Conservation (phyloP, 2,113 vertebrate species). For the Tonatia bakeri region DNA sequence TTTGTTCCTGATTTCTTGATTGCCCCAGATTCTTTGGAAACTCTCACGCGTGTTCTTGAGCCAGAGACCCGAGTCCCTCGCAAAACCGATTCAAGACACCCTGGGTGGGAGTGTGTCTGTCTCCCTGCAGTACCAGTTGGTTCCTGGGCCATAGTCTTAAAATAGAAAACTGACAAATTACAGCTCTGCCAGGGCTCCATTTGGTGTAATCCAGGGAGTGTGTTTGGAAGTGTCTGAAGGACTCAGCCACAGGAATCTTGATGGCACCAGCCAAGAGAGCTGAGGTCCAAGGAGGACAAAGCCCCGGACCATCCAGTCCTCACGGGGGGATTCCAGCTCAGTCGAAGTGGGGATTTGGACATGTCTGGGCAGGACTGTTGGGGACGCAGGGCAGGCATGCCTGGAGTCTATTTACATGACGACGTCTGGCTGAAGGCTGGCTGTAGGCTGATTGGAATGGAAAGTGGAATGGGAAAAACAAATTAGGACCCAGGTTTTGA, state of each 20-base stretch:
- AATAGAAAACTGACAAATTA: slow-evolving; percentile 73
- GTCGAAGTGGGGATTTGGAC: slow-evolving; percentile 50
- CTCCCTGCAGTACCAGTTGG: slow-evolving; percentile 55
- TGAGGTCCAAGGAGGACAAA: slow-evolving; percentile 62
- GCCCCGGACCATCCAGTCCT: slow-evolving; percentile 51
- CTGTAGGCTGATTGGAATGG: slow-evolving; percentile 41
- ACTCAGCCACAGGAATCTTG: slow-evolving; percentile 68
- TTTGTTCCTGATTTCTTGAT: not conserved
- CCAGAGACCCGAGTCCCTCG: not conserved
- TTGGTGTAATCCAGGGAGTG: slow-evolving; percentile 60
- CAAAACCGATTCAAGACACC: not conserved
- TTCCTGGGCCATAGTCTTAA: slow-evolving; percentile 64
- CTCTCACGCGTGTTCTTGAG: not conserved
- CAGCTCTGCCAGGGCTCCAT: slow-evolving; percentile 49
- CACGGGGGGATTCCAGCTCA: slow-evolving; percentile 59
- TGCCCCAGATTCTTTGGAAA: not conserved
- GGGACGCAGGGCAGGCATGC: slow-evolving; percentile 45
- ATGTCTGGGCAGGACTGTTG: slow-evolving; percentile 69
- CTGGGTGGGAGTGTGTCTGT: slow-evolving; percentile 46
- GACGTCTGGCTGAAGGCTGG: slow-evolving; percentile 42
- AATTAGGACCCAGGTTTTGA: slow-evolving; percentile 24
- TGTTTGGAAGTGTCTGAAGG: slow-evolving; percentile 67
- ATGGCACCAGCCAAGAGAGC: slow-evolving; percentile 60
- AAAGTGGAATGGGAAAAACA: slow-evolving; percentile 32
- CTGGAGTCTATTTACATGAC: slow-evolving; percentile 63